Evolutionary conservation across 2,797 vertebrate genomes (phyloP).

Genomic region (Mus spretus): DNA sequence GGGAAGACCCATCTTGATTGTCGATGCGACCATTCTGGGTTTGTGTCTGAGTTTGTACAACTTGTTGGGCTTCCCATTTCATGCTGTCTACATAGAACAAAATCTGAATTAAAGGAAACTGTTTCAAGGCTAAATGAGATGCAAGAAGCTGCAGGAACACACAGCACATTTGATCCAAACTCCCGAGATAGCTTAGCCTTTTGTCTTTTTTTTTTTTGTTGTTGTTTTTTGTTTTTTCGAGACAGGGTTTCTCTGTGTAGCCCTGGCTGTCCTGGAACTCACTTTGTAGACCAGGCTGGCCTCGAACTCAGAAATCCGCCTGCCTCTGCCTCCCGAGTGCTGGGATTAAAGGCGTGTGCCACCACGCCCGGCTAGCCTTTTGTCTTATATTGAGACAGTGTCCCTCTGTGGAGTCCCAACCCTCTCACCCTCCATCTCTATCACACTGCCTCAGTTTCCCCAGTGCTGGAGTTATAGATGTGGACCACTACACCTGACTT

Average conservation of each 20-base stretch:
- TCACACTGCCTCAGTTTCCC: neutral
- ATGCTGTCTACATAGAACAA: neutral
- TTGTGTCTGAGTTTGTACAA: neutral
- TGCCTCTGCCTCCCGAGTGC: no score
- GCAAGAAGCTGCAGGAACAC: neutral
- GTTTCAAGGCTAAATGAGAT: slow-evolving; percentile 44
- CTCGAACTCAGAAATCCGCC: no score
- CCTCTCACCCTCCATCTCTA: neutral
- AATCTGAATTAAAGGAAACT: neutral
- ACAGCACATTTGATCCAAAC: slow-evolving; percentile 16
- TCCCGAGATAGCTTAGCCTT: slow-evolving; percentile 2
- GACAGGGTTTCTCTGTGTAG: no score
- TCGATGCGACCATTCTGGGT: neutral
- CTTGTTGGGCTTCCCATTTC: neutral
- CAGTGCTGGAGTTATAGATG: neutral
- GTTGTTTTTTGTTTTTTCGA: no score
- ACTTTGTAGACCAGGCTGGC: no score
- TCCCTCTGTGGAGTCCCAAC: neutral
- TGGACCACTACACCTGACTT: neutral
- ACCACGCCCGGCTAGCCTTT: no score
- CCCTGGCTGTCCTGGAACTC: no score
- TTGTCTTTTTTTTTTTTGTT: no score
- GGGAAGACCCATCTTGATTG: no score
- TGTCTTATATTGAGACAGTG: neutral
- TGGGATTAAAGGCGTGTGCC: no score